A percentile compares a stretch with the other conserved stretches of the same genome.
Evolutionary conservation across 1,140 invertebrate species (phyloP).

Genomic region (Leptinotarsa undecemlineata): DNA sequence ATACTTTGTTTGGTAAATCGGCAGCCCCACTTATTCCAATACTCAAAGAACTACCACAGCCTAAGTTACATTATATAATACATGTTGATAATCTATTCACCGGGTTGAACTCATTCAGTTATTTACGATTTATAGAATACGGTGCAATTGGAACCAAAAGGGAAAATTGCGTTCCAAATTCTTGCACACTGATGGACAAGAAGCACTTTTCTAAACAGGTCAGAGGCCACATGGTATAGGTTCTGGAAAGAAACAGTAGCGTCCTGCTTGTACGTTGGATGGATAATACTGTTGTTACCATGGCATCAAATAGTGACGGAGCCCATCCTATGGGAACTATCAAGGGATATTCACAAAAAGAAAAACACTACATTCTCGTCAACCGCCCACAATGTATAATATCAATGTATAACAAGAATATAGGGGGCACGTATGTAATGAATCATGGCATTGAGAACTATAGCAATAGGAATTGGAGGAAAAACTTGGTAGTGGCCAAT

Average conservation of each 20-base stretch:
- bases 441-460: conserved; percentile 49
- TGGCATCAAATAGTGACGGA: conserved; percentile 37
- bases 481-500: conserved; percentile 52
- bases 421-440: background rate
- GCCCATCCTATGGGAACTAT: conserved; percentile 28
- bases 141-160: too few relatives aligned
- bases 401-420: conserved; percentile 11
- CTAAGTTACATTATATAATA: too few relatives aligned
- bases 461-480: conserved; percentile 50
- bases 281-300: conserved; percentile 32
- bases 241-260: background rate
- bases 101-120: too few relatives aligned
- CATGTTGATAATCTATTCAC: too few relatives aligned
- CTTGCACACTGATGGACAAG: too few relatives aligned
- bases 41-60: too few relatives aligned
- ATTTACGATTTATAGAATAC: too few relatives aligned
- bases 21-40: too few relatives aligned
- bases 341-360: conserved; percentile 38
- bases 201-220: too few relatives aligned
- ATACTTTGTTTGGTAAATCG: too few relatives aligned
- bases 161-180: too few relatives aligned
- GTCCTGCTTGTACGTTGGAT: conserved; percentile 25
- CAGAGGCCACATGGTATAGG: too few relatives aligned
- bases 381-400: conserved; percentile 9
- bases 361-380: conserved; percentile 29